Evolutionary conservation across 2,113 vertebrate species (phyloP), one percentile per base, ranked within the genome.

Genomic region (Rhinolophus ferrumequinum): DNA sequence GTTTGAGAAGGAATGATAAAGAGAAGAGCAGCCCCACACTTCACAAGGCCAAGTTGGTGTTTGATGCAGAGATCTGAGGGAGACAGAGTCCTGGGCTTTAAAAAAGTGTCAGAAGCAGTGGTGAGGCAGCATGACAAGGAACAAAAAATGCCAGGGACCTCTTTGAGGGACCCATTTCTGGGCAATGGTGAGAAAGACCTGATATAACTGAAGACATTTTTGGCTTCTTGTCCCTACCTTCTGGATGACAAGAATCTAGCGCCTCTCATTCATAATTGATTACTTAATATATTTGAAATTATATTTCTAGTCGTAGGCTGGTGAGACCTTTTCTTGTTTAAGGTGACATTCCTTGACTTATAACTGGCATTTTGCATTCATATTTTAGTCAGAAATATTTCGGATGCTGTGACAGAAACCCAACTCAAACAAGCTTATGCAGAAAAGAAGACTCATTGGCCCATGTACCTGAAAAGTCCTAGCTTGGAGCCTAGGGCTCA

Each of bases 261-360:
- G n/a, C 77, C 9, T 56, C 52, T 89, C 60, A 54, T 54, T 79
- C 18, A 72, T 52, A 86, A 67, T 72, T 54, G 21, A 41, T 93
- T 70, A 85, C 33, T 83, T 69, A 60, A 13, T 76, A 83, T 79
- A 73, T 58, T 19, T 80, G 75, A 87, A 52, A n/a, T 84, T 92
- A 19, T 83, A 81, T 64, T 69, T 79, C 35, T 52, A 64, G 18
- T 44, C 22, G 38, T 26, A 69, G n/a, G 8, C 64, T 90, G 18
- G 56, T 50, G 30, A 93, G 88, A 89, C 1, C 19, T 69, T 94
- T 28, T 79, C 38, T n/a, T 79, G 24, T 79, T 94, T 83, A 89
- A 94, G 33, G 60, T 72, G 60, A 64, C 7, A 82, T 77, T 96
- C 62, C 76, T 72, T 88, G n/a, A 93, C 66, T 83, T 93, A 69